phyloP scores from a whole-genome alignment of 2,797 vertebrate species.

The Knipowitschia caucasica region DNA sequence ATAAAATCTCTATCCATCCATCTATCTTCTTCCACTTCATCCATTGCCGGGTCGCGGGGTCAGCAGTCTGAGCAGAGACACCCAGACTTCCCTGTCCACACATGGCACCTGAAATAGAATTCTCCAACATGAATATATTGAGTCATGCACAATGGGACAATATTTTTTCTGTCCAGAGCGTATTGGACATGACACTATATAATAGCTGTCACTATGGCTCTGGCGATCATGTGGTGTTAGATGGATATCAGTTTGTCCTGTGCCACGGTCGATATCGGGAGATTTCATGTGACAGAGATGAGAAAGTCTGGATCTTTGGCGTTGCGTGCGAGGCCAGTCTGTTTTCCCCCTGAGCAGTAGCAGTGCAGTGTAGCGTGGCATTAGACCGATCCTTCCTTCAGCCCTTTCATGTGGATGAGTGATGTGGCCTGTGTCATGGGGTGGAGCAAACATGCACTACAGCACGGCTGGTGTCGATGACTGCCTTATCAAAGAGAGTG shows the following conservation, averaged over 20 bases:
- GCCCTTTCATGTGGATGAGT: constrained; percentile 40
- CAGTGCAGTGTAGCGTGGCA: constrained; percentile 38
- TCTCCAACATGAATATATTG: too few relatives aligned
- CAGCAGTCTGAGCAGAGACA: too few relatives aligned
- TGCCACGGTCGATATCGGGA: constrained; percentile 12
- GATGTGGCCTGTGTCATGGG: constrained; percentile 30
- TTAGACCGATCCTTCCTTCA: constrained; percentile 35
- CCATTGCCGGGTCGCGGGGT: too few relatives aligned
- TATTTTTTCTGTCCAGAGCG: not conserved
- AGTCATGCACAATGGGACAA: not conserved
- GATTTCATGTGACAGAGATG: not conserved
- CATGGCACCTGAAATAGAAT: too few relatives aligned
- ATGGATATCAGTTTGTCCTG: constrained; percentile 5
- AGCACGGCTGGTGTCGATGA: not conserved
- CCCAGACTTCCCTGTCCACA: too few relatives aligned
- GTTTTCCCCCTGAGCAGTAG: constrained; percentile 41
- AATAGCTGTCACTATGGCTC: constrained; percentile 9
- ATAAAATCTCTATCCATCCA: too few relatives aligned
- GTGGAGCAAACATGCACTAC: constrained; percentile 19
- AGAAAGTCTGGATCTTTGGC: constrained; percentile 26
- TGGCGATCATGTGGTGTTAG: not conserved
- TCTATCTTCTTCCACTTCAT: too few relatives aligned
- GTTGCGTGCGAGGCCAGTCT: constrained; percentile 35
- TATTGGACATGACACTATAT: constrained; percentile 4
- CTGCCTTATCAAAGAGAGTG: not conserved